Conservation (phyloP, 2,888 invertebrate species). For the Aspidapion aeneum region DNA sequence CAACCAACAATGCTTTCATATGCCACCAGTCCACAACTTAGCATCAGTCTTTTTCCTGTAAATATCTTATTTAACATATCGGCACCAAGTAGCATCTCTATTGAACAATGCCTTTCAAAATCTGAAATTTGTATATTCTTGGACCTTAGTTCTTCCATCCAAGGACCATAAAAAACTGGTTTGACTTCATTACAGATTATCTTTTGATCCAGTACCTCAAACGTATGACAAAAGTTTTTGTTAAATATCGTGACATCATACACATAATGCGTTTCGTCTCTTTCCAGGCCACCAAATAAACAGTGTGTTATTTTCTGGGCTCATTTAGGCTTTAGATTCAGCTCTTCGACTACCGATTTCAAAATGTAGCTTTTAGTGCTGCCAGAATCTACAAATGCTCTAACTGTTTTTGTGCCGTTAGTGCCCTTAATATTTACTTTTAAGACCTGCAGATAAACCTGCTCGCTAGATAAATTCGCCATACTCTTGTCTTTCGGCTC, state of each 20-base stretch:
- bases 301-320: slow-evolving; percentile 23
- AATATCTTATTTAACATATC: slow-evolving; percentile 17
- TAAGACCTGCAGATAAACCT: slow-evolving; percentile 19
- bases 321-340: slow-evolving; percentile 6
- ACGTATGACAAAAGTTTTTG: not conserved
- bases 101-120: not conserved
- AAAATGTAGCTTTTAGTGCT: slow-evolving; percentile 19
- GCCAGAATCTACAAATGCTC: slow-evolving; percentile 16
- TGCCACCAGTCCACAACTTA: slow-evolving; percentile 20
- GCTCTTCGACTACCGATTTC: slow-evolving; percentile 7
- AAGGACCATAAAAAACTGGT: slow-evolving; percentile 8
- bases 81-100: slow-evolving; percentile 15
- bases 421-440: slow-evolving; percentile 3
- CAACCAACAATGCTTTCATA: slow-evolving; percentile 16
- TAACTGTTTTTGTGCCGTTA: not conserved
- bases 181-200: slow-evolving; percentile 12
- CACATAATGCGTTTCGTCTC: slow-evolving; percentile 10
- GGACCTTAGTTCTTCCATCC: slow-evolving; percentile 13
- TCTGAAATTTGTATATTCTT: not conserved
- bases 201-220: slow-evolving; percentile 16
- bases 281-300: slow-evolving; percentile 43
- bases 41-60: slow-evolving; percentile 17
- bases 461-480: slow-evolving; percentile 6
- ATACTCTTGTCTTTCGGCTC: too few relatives aligned
- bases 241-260: slow-evolving; percentile 6